These are phyloP conservation scores for Albula goreensis DNA, from an alignment of 2,113 vertebrate species.

Conservation along the genomic window DNA sequence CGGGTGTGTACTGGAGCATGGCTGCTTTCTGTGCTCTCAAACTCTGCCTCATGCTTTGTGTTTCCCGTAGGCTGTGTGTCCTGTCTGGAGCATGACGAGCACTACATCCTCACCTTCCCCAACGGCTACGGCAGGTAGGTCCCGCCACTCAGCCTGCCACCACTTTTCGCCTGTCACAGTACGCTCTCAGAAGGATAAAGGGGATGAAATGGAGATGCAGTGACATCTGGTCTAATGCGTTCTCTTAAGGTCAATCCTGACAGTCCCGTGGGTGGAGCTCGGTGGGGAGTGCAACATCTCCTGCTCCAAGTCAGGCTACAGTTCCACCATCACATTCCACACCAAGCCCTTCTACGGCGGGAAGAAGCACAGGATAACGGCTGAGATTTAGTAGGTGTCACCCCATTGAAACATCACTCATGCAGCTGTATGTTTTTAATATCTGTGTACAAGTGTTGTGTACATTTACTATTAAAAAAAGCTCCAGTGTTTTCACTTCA, in stretches of 20 bases:
- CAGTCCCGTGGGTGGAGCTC: slow-evolving; percentile 98
- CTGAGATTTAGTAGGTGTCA: slow-evolving; percentile 92
- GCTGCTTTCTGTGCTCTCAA: neutral
- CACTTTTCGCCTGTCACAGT: neutral
- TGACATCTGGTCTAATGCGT: neutral
- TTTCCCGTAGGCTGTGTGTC: slow-evolving; percentile 85
- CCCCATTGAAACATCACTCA: neutral
- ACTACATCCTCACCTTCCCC: slow-evolving; percentile 97
- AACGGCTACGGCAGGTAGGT: slow-evolving; percentile 90
- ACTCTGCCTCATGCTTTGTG: neutral
- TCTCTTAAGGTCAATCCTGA: slow-evolving; percentile 90
- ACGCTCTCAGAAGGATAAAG: neutral
- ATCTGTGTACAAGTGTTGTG: neutral
- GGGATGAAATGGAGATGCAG: neutral
- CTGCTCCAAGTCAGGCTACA: slow-evolving; percentile 96
- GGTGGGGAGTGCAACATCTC: slow-evolving; percentile 95
- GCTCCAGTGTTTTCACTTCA: neutral
- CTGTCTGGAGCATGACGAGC: slow-evolving; percentile 93
- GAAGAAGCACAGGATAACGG: slow-evolving; percentile 96
- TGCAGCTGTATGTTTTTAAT: neutral
- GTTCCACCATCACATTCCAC: slow-evolving; percentile 91
- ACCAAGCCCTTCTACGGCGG: slow-evolving; percentile 99
- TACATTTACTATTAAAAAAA: neutral
- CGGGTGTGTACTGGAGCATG: too few relatives aligned
- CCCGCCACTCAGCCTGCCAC: neutral